Base-by-base conservation (phyloP, 2,797 vertebrate genomes). In the Myripristis murdjan region DNA sequence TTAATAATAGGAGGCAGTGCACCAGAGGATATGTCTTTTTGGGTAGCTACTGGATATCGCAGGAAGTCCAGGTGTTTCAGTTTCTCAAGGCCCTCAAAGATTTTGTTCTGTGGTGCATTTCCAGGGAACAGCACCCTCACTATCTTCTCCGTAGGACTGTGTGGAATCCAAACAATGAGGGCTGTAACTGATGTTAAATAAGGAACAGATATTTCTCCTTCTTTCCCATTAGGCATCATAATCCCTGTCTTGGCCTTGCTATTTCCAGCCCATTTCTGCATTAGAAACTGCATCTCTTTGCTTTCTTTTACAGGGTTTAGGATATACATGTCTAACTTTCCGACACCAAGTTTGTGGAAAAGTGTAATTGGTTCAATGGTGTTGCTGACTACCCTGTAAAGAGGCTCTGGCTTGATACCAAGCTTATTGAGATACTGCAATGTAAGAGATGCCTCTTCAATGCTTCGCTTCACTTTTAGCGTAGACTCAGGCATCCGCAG, bases 261-360 rank as follows among this genome's bases (percentile, higher is more conserved):
- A 74, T 99, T 99, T 15, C 98, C 98, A 16, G 97, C 95, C 98
- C 98, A 99, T 84, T 99, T 99, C 75, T 99, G 98, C 98, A 99
- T 99, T 31, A 99, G 95, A 84, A 99, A 99, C 78, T 99, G 98
- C 98, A 99, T 99, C 92, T 99, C 98, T 87, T 99, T 99, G 93
- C 98, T 99, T 83, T 99, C 98, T 76, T 98, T 99, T 20, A 99
- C 96, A 10, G 98, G 98, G 78, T 99, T 99, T 71, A 99, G 90
- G 64, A 99, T 80, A 11, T 99, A 99, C 98, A 99, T 99, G 87
- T 99, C 98, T 87, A 99, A 87, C 77, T 96, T 97, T 11, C 98
- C 98, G 62, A 99, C 98, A 5, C 98, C 98, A 77, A 99, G 96
- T 86, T 99, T 99, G 91, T 99, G 98, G 91, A 99, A 99, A 15